Base-by-base conservation (phyloP, 2,113 vertebrate species). In the Manacus vitellinus region DNA sequence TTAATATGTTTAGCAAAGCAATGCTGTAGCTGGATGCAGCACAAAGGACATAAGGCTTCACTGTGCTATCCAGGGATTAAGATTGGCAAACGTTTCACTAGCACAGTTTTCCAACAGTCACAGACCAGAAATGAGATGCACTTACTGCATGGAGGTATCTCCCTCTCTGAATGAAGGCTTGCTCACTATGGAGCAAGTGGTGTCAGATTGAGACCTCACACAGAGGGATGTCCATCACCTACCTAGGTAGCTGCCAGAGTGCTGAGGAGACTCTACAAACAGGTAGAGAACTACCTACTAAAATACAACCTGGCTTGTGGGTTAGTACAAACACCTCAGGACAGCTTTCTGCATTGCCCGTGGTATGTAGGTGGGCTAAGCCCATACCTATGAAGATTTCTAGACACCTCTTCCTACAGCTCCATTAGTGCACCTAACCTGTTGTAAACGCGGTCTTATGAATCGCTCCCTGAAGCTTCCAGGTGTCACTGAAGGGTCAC, bases 1-100 rank as follows among this genome's bases (percentile, higher is more conserved):
- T 93, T 95, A 86, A 92, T 95, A 92, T 30, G 61, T 96, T 92
- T 94, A 94, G 78, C 39, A 71, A 95, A 93, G 47, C 59, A 90
- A n/a, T 89, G 56, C 91, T 89, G 44, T 59, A 74, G 52, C 94
- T 96, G 94, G 85, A 94, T 89, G 61, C 56, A 65, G 56, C 92
- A 95, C 76, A 97, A 93, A 96, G 65, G 90, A 95, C 49, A 27
- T 67, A 75, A 86, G 28, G 23, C 37, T 94, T 94, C 23, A 28
- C 70, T 55, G 13, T 61, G 41, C 65, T 92, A 19, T 68, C 65
- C 4, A 1, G 65, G 83, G 80, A 91, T 91, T 92, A 65, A 85
- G 94, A 81, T 4, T 91, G 83, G 83, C 88, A 89, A 88, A 71
- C 0, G 20, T 74, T 90, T 85, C 66, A 14, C 70, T 41, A 67